Base-by-base conservation (phyloP, 2,113 vertebrate species). In the Ailuropoda melanoleuca region DNA sequence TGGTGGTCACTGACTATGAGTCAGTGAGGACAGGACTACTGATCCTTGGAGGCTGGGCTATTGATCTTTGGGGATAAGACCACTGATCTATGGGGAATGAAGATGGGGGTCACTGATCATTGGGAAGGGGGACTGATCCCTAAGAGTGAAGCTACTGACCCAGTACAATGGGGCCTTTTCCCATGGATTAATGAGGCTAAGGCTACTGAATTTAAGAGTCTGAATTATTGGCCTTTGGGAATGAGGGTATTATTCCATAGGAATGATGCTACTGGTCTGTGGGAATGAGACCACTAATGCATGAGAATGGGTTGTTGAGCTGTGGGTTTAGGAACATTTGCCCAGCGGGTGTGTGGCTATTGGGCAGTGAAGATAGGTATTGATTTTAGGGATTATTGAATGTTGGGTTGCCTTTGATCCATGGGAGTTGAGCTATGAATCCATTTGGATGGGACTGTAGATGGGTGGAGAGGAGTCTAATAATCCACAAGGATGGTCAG, bases 231-330 rank as follows among this genome's bases (percentile, higher is more conserved):
- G 29, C 85, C 46, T 92, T 48, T 90, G 46, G 34, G 26, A 48
- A 86, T 80, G 17, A 95, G n/a, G 81, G 29, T n/a, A 62, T 80
- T 85, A 31, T 85, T 93, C 82, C 31, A 68, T n/a, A 94, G 81
- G 53, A 81, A 93, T 60, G 43, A 95, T 81, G 39, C 43, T 83
- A 88, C 46, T 92, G 81, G 43, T 75, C 43, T 96, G 39, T 95
- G 72, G 31, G 23, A 56, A 74, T 75, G 48, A 91, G 31, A 31
- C 46, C 53, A 96, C 13, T 21, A 23, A 92, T 62, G 39, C 58
- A 55, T 29, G 24, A 48, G n/a, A 56, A 58, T 62, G 34, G 50
- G 31, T 56, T 92, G 19, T 6, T 86, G 39, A 66, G 18, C n/a
- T 93, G 21, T 55, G 39, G 46, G 23, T 87, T 78, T 78, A 46